Evolutionary conservation across 2,113 vertebrate genomes (phyloP).

Genomic region (Pachypanchax playfairii): DNA sequence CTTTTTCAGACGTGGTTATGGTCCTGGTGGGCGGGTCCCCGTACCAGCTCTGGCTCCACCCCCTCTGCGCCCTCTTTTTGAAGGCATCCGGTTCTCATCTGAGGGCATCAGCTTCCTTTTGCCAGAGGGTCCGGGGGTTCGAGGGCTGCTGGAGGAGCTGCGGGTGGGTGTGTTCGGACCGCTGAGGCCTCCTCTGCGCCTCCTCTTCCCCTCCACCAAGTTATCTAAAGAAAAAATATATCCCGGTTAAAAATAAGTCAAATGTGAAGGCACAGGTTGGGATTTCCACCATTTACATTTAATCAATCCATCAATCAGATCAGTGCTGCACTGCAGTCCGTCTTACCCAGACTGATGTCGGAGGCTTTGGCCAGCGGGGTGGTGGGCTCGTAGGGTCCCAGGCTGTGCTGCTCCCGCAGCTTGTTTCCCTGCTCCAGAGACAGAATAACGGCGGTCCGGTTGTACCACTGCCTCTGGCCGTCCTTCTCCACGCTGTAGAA

Average conservation of each 20-base stretch:
- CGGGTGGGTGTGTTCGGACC: constrained; percentile 75
- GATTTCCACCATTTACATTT: too few species aligned
- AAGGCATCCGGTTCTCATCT: constrained; percentile 83
- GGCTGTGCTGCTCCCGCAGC: constrained; percentile 92
- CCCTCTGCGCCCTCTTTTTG: constrained; percentile 91
- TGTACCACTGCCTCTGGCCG: constrained; percentile 91
- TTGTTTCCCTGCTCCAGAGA: constrained; percentile 94
- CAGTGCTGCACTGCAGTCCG: background rate
- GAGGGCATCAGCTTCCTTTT: constrained; percentile 87
- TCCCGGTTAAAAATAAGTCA: too few species aligned
- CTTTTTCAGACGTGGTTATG: background rate
- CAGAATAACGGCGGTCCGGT: constrained; percentile 89
- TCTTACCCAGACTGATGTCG: constrained; percentile 95
- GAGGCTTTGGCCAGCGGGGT: constrained; percentile 90
- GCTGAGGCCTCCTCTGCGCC: constrained; percentile 81
- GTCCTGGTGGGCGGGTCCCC: constrained; percentile 10
- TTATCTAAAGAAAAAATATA: constrained; percentile 82
- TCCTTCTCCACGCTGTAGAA: constrained; percentile 93
- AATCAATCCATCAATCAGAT: too few species aligned
- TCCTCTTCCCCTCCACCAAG: constrained; percentile 95
- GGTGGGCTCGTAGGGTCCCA: constrained; percentile 89
- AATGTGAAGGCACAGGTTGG: background rate
- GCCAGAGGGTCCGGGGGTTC: constrained; percentile 77
- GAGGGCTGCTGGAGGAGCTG: constrained; percentile 77
- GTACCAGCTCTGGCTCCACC: constrained; percentile 81